Evolutionary conservation across 2,797 vertebrate genomes (phyloP), one percentile per base, ranked within the genome.

Genomic region (Avahi laniger): DNA sequence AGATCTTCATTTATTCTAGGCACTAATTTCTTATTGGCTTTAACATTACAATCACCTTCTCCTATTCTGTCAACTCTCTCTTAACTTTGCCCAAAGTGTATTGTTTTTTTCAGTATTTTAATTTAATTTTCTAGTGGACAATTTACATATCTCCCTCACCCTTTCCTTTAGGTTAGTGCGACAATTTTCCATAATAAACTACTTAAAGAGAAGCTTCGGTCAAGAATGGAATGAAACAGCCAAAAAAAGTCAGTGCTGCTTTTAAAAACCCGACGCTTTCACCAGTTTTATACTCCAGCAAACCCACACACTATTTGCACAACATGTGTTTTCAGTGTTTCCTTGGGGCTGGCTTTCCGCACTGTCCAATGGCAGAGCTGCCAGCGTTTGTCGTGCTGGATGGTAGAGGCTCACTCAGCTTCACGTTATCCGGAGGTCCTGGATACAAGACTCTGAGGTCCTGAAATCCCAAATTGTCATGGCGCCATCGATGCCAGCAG

Each of bases 381-480:
- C 88, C 89, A 83, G 86, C 90, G 97, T 98, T 90, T 98, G 98
- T 98, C 98, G 95, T 98, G 98, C 98, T 98, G 98, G 98, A 97
- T 97, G 80, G 72, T 0, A 72, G 97, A 88, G 91, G 98, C 98
- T 98, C 96, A 97, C 98, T 97, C 95, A 98, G 95, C 98, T 98
- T 99, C 99, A 99, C 99, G 99, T 99, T 99, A 99, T 99, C 98
- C 99, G 99, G 97, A 99, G 99, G 97, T 99, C 99, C 99, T 99
- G 99, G 98, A 99, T 99, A 79, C 99, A 99, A 89, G 99, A 99
- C 99, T 99, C 99, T 98, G 99, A 99, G 98, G 99, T 99, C 99
- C 99, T 98, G 96, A 99, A 99, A 98, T 99, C 99, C 99, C 99
- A 99, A 98, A 99, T 99, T 97, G 99, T 99, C 99, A 99, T 99